Evolutionary conservation across 2,888 invertebrate species (phyloP).

Genomic region (Clunio marinus): DNA sequence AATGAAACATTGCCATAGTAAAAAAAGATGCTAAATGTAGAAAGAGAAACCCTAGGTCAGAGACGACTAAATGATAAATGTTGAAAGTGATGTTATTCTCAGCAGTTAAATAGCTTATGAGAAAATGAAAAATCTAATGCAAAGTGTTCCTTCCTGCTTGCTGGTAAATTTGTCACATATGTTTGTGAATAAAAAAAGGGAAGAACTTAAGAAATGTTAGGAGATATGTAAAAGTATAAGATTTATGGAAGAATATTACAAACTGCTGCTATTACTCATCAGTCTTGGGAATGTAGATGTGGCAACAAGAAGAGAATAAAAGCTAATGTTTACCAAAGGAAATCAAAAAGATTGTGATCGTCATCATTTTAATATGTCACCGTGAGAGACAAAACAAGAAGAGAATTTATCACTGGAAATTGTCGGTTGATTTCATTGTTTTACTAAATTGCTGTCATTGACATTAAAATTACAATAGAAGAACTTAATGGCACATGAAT

Average conservation of each 20-base stretch:
- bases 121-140: constrained; percentile 20
- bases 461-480: too few relatives aligned
- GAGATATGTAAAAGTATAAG: background rate
- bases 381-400: too few relatives aligned
- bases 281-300: too few relatives aligned
- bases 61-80: too few relatives aligned
- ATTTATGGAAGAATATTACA: constrained; percentile 34
- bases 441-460: too few relatives aligned
- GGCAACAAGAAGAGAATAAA: background rate
- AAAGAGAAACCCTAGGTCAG: background rate
- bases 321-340: too few relatives aligned
- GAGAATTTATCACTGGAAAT: too few relatives aligned
- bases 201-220: background rate
- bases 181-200: background rate
- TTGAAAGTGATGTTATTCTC: background rate
- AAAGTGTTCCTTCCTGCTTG: background rate
- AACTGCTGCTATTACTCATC: constrained; percentile 21
- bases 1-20: background rate
- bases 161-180: constrained; percentile 32
- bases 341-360: too few relatives aligned
- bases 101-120: background rate
- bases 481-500: too few relatives aligned
- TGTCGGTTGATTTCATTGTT: too few relatives aligned
- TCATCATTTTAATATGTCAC: too few relatives aligned
- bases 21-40: too few relatives aligned